Evolutionary conservation across 1,140 invertebrate species (phyloP), one percentile per base, ranked within the genome.

Genomic region (Sitodiplosis mosellana): DNA sequence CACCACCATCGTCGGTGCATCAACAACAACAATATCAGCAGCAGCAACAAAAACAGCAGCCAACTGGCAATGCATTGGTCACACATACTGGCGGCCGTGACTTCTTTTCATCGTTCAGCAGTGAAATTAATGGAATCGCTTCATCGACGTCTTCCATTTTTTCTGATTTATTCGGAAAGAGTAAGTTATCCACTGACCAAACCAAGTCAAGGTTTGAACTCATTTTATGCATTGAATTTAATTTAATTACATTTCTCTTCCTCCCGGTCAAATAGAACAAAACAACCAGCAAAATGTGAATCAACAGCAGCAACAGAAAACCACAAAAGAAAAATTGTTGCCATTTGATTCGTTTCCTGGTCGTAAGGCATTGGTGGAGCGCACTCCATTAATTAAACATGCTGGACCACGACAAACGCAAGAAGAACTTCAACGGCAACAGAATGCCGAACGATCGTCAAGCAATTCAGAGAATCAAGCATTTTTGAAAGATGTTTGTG

Each of bases 81-180:
- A 62, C 62, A 17, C 59, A 60, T 42, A 66, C 65, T 55, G 61
- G 57, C n/a, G 71, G 79, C 21, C 69, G 83, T 44, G 86, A 89
- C 60, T 89, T 92, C 64, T 85, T 91, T 57, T 87, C 84, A 48
- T 87, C 87, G 57, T 83, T 91, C 56, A 84, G 84, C 56, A 87
- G 75, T 18, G 87, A 90, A 64, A 69, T 92, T 22, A 93, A 92
- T 63, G 88, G 87, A 5, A 75, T 92, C 44, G 87, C 88, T 20
- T 80, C 84, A 8, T 86, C 88, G 56, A 92, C 89, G 0, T 81
- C 84, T 5, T 88, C 78, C 56, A 87, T 92, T 78, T 88, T 94
- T 56, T 89, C 83, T 49, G 88, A 87, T 61, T 74, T 92, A 53
- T 92, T 94, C 61, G 81, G 84, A 27, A 76, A 75, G 63, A 77